Evolutionary conservation across 1,140 invertebrate species (phyloP).

Genomic region (Drosophila hydei): DNA sequence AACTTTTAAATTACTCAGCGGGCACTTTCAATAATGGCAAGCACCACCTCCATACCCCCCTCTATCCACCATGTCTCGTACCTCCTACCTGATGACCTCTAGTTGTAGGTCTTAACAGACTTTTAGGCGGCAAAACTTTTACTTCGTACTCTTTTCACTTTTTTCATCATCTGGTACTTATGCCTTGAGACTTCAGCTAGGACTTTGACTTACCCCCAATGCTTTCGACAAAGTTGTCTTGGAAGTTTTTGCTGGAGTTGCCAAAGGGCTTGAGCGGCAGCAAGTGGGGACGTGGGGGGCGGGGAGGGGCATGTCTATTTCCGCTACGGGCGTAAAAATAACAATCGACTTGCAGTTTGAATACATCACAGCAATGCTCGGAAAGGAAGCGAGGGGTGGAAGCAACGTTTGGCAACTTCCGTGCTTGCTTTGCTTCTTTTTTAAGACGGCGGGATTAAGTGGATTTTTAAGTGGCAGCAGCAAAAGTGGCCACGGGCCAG

Average conservation of each 20-base stretch:
- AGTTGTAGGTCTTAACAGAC: conserved; percentile 14
- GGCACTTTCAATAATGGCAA: conserved; percentile 74
- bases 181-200: conserved; percentile 32
- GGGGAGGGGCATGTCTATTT: conserved; percentile 59
- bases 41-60: neutral
- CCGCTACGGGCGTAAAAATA: conserved; percentile 76
- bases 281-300: conserved; percentile 25
- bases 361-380: conserved; percentile 56
- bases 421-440: conserved; percentile 28
- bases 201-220: conserved; percentile 33
- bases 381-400: neutral
- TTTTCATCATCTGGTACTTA: conserved; percentile 9
- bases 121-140: conserved; percentile 33
- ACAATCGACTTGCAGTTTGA: conserved; percentile 82
- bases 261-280: conserved; percentile 9
- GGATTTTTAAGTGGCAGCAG: conserved; percentile 80
- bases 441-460: conserved; percentile 76
- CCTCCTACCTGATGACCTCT: neutral
- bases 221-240: conserved; percentile 67
- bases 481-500: conserved; percentile 76
- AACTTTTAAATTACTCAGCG: conserved; percentile 79
- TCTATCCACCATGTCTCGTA: neutral
- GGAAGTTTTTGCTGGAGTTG: conserved; percentile 49
- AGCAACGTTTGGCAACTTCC: conserved; percentile 19
- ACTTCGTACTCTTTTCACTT: conserved; percentile 8